These are phyloP conservation scores for Rhinoptilus africanus DNA, from an alignment of 2,113 vertebrate genomes.

Conservation along the genomic window DNA sequence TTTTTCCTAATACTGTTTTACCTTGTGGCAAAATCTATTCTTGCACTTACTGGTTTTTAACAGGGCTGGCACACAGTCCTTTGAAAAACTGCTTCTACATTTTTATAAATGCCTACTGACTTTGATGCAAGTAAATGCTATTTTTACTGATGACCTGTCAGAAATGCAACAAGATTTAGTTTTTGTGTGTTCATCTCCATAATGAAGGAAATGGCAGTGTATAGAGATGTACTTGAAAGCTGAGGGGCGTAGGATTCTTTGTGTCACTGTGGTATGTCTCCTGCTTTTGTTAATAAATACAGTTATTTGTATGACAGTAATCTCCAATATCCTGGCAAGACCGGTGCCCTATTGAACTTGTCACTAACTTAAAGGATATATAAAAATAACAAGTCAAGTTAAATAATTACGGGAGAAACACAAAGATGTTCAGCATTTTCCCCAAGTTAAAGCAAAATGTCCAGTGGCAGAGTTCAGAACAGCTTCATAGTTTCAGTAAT, in stretches of 20 bases:
- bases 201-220: background rate
- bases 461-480: background rate
- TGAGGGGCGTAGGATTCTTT: background rate
- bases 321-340: background rate
- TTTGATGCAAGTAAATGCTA: background rate
- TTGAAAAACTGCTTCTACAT: background rate
- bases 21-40: background rate
- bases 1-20: background rate
- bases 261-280: background rate
- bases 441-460: background rate
- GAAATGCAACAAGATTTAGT: background rate
- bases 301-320: background rate
- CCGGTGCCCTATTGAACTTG: background rate
- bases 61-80: background rate
- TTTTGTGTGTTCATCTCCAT: background rate
- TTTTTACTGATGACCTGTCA: background rate
- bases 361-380: background rate
- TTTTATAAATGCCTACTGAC: background rate
- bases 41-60: background rate
- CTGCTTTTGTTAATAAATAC: background rate
- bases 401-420: background rate
- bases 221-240: background rate
- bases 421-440: background rate
- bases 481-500: background rate
- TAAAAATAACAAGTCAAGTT: background rate